phyloP scores from a whole-genome alignment of 2,797 vertebrate genomes.

The Rostrhamus sociabilis region DNA sequence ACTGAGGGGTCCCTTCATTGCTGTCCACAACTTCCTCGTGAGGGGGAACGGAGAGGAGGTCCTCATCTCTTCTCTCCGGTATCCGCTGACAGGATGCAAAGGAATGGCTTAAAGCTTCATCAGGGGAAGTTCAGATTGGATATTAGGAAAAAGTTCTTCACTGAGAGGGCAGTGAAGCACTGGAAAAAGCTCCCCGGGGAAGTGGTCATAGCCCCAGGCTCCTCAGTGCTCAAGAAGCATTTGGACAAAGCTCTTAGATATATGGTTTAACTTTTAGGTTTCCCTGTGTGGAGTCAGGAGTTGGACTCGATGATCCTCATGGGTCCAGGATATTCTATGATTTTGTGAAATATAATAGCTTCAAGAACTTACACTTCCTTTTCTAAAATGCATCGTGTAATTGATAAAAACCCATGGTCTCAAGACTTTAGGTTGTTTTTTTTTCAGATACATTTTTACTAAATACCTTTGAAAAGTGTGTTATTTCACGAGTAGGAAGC shows the following conservation, averaged over 20 bases:
- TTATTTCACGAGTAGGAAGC: neutral
- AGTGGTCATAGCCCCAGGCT: neutral
- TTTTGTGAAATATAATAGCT: neutral
- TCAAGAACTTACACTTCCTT: neutral
- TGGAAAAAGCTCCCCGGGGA: neutral
- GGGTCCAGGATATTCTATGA: neutral
- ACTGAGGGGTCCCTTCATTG: neutral
- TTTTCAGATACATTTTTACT: neutral
- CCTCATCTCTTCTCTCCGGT: neutral
- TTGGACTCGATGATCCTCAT: neutral
- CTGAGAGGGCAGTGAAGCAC: neutral
- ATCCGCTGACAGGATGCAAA: fast-evolving
- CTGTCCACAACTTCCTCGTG: neutral
- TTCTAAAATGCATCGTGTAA: neutral
- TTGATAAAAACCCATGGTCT: neutral
- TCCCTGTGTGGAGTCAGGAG: neutral
- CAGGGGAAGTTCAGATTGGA: neutral
- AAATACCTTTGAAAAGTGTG: neutral
- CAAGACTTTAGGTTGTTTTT: neutral
- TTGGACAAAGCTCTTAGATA: neutral
- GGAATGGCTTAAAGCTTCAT: neutral
- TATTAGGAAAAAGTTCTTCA: neutral
- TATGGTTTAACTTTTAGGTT: neutral
- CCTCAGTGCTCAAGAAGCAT: neutral
- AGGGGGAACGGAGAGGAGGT: neutral